Conservation (phyloP, 2,113 vertebrate genomes). For the Choloepus hoffmanni region DNA sequence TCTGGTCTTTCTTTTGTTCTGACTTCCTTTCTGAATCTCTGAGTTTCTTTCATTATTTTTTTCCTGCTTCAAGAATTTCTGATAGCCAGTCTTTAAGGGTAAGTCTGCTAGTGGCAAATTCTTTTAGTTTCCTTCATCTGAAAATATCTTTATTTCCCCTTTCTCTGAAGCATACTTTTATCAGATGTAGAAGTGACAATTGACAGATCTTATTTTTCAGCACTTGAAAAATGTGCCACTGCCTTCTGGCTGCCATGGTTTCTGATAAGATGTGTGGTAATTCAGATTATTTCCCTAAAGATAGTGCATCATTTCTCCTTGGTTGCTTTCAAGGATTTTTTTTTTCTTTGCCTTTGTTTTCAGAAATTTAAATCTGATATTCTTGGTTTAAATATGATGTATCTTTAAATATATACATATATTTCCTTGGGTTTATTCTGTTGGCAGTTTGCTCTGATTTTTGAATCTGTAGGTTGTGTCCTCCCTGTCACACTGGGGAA, state of each 20-base stretch:
- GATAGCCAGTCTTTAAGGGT: not conserved
- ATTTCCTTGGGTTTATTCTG: not conserved
- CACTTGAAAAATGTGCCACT: not conserved
- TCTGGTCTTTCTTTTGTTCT: not conserved
- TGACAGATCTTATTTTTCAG: not conserved
- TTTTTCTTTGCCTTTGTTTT: not conserved
- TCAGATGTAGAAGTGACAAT: not conserved
- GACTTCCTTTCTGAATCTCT: not conserved
- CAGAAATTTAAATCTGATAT: not conserved
- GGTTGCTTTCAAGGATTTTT: not conserved
- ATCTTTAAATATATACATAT: too few relatives aligned
- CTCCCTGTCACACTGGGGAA: not conserved
- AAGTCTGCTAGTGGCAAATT: not conserved
- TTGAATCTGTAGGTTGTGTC: not conserved
- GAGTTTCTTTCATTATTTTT: not conserved
- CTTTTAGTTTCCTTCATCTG: not conserved
- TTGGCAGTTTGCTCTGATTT: not conserved
- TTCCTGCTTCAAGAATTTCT: not conserved
- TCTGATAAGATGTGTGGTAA: not conserved
- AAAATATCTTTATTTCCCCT: not conserved
- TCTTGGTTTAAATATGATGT: not conserved
- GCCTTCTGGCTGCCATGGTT: not conserved
- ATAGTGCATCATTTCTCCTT: not conserved
- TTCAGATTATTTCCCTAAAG: not conserved
- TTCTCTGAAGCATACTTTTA: not conserved